Evolutionary conservation across 2,113 vertebrate genomes (phyloP), one percentile per base, ranked within the genome.

Genomic region (Nesospiza acunhae): DNA sequence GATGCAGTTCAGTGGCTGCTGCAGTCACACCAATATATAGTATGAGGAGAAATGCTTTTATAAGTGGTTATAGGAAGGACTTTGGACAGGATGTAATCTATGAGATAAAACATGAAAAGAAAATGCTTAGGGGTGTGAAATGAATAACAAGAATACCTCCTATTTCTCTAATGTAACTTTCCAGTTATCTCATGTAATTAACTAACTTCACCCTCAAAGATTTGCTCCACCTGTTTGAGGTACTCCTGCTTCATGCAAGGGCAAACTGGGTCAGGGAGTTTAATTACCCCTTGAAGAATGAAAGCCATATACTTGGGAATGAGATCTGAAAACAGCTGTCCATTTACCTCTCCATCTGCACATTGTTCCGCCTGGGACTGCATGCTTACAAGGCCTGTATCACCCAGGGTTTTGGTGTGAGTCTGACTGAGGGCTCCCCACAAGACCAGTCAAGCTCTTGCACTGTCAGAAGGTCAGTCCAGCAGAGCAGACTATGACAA

Each of bases 331-430:
- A 93, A 56, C 72, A 94, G 42, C 69, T 83, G 68, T 50, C 46
- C 21, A 8, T 74, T 76, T 85, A 47, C 33, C 55, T 72, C 74
- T 73, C 70, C 37, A 67, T 44, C 77, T 84, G 46, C 66, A 28
- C 31, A 1, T 35, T 21, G 58, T 19, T 84, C 77, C 58, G 27
- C 4, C 6, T 23, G 70, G 49, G 44, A 3, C 52, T 58, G 24
- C 53, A 2, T 8, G 49, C 52, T 92, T 47, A 50, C 20, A n/a
- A 22, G 2, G 4, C 18, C 46, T 72, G 18, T 23, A 7, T 42
- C 72, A n/a, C 41, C 20, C 2, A 0, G 17, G 37, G 2, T 2
- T 73, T 58, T 52, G 17, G 10, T 62, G n/a, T 0, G 0, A 87
- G 27, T 30, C 37, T 56, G 67, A 23, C 14, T 15, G 41, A 75